phyloP scores from a whole-genome alignment of 2,888 invertebrate genomes.

The Congeria kusceri region DNA sequence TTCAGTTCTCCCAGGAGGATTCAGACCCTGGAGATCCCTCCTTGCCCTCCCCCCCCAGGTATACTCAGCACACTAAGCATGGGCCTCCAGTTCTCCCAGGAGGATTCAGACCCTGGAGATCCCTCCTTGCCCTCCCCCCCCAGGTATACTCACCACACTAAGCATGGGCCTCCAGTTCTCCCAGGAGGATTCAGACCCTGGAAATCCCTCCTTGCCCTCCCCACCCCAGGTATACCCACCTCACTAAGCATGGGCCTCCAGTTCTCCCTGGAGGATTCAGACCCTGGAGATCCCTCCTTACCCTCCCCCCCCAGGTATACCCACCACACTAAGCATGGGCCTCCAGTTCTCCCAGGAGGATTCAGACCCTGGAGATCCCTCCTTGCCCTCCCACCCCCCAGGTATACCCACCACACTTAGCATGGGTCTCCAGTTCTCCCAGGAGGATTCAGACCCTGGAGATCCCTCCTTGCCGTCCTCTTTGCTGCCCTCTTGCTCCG shows the following conservation, averaged over 20 bases:
- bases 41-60: no score
- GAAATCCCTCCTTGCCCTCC: constrained; percentile 55
- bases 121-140: no score
- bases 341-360: constrained; percentile 71
- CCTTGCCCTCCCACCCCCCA: constrained; percentile 38
- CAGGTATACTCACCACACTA: constrained; percentile 74
- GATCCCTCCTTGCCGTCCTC: constrained; percentile 56
- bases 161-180: constrained; percentile 79
- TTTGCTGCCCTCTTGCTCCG: constrained; percentile 52
- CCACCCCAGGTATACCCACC: constrained; percentile 59
- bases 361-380: constrained; percentile 48
- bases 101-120: no score
- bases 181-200: constrained; percentile 49
- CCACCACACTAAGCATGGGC: constrained; percentile 82
- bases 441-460: constrained; percentile 45
- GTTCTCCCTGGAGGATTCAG: constrained; percentile 64
- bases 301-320: neutral
- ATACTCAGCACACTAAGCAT: no score
- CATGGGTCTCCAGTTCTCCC: constrained; percentile 77
- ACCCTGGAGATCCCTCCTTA: constrained; percentile 56
- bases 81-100: no score
- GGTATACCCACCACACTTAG: constrained; percentile 78
- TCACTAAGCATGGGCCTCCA: constrained; percentile 81
- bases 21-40: no score
- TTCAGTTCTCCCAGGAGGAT: constrained; percentile 66